phyloP scores from a whole-genome alignment of 92 coral and sea anemone genomes.

The Palythoa grandis region DNA sequence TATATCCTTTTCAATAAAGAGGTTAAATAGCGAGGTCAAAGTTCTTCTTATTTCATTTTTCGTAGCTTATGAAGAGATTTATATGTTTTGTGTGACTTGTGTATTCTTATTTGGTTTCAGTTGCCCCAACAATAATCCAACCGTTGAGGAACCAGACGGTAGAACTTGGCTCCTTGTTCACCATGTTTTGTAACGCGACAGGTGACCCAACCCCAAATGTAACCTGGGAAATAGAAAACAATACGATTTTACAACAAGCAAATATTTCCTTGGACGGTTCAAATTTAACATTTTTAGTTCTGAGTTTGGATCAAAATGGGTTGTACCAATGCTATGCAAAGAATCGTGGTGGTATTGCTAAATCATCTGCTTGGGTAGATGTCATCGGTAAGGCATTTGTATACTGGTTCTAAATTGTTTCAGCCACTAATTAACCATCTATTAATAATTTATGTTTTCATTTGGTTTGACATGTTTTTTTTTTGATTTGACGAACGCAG shows the following conservation, averaged over 20 bases:
- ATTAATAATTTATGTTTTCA: neutral
- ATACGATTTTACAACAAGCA: neutral
- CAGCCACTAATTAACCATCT: too few relatives aligned
- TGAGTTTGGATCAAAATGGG: neutral
- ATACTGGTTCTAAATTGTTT: too few relatives aligned
- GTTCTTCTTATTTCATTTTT: too few relatives aligned
- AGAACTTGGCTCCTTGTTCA: conserved; percentile 11
- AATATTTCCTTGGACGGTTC: neutral
- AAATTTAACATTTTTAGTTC: neutral
- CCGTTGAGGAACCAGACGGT: conserved; percentile 10
- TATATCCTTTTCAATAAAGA: too few relatives aligned
- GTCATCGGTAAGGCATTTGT: neutral
- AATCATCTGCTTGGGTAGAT: neutral
- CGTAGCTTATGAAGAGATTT: too few relatives aligned
- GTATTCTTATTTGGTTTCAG: neutral
- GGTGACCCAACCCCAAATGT: conserved; percentile 4
- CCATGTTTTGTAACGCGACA: neutral
- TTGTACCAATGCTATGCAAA: neutral
- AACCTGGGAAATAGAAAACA: neutral
- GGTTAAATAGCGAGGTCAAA: too few relatives aligned
- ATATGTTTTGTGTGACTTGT: neutral
- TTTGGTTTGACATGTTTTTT: neutral
- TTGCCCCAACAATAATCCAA: neutral
- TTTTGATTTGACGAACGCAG: neutral
- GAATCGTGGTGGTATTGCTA: neutral